Evolutionary conservation across 2,888 invertebrate genomes (phyloP), one percentile per base, ranked within the genome.

Genomic region (Ectemnius cavifrons): DNA sequence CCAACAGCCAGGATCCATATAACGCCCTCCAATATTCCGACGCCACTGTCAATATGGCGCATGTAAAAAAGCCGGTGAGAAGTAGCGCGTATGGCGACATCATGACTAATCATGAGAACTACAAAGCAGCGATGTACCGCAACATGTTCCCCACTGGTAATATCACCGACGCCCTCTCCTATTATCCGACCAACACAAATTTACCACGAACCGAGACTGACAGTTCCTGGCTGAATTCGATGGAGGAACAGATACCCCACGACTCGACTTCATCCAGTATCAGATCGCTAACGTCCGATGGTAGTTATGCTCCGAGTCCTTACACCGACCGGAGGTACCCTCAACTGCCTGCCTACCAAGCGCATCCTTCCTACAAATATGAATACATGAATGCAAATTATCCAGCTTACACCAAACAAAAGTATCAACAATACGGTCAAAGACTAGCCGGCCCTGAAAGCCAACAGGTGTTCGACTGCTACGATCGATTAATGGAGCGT

Each of bases 131-230:
- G 1, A 92, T 93, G 90, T 94, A 94, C 85, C 92, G 95, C 69
- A 92, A 94, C 46, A 94, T 94, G 91, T 95, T 95, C 85, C 95
- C 95, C 56, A 93, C 94, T 1, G 94, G 95, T 4, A 91, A 92
- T 73, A 93, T 97, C 27, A 96, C 96, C 0, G 96, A 97, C 88
- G 95, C 96, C 14, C 91, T 97, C 6, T 95, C 95, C 0, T 97
- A 96, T 84, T 97, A 97, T 89, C 96, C 96, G 1, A 95, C 95
- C 1, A 95, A 94, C 47, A 93, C 92, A 80, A 92, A 92, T 87
- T 89, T 93, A 63, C 93, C 93, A 20, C 90, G 91, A 60, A 92
- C 93, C 61, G 93, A 94, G 74, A 91, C 92, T 86, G 94, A 94
- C 84, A 90, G 92, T 37, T 92, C 93, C 16, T 94, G 94, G 94